These are phyloP conservation scores for Carduelis carduelis DNA, from an alignment of 2,797 vertebrate genomes.

Conservation along the genomic window DNA sequence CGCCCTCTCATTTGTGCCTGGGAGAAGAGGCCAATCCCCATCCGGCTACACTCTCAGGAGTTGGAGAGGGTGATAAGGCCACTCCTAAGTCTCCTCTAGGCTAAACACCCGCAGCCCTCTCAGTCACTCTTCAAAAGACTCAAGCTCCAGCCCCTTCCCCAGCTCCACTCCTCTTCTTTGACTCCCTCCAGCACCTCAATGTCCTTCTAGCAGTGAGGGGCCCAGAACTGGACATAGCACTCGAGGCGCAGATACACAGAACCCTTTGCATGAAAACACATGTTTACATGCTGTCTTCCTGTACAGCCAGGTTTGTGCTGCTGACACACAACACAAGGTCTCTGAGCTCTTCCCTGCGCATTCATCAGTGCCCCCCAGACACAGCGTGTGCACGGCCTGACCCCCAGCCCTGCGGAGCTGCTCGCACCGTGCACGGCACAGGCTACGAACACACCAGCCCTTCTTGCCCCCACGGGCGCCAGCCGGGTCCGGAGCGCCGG, in stretches of 20 bases:
- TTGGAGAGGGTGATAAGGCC: not conserved
- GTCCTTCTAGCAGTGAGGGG: not conserved
- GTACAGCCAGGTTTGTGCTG: not conserved
- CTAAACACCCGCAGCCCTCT: not conserved
- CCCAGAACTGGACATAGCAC: not conserved
- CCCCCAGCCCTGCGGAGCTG: not conserved
- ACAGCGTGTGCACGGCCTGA: not conserved
- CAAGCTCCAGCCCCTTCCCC: not conserved
- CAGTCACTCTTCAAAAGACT: not conserved
- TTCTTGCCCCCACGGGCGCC: not conserved
- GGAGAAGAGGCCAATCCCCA: not conserved
- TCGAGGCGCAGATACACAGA: not conserved
- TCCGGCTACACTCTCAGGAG: not conserved
- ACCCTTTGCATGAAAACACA: accelerated
- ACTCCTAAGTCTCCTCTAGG: not conserved
- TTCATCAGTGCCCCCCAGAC: not conserved
- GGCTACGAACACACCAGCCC: accelerated
- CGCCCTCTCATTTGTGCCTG: not conserved
- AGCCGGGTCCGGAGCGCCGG: not conserved
- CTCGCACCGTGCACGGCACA: not conserved
- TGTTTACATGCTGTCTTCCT: not conserved
- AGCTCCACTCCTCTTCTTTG: not conserved
- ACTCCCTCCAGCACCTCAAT: not conserved
- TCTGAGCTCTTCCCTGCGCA: not conserved
- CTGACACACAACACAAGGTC: not conserved